Evolutionary conservation across 2,888 invertebrate species (phyloP), one percentile per base, ranked within the genome.

Genomic region (Scaeva pyrastri): DNA sequence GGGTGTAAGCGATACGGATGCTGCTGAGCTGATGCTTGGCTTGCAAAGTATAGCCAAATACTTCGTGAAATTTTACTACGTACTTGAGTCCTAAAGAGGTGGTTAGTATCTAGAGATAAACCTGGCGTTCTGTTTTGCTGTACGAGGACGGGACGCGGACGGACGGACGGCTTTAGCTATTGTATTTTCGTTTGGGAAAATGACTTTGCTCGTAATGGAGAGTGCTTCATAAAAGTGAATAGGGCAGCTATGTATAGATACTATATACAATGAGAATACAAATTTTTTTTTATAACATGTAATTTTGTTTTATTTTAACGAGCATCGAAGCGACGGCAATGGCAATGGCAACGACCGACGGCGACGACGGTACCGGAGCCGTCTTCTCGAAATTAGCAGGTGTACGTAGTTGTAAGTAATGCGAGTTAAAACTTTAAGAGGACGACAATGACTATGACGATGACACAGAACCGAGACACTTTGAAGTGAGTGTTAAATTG

Each of bases 171-270:
- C n/a, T n/a, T n/a, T n/a, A n/a, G n/a, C n/a, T 41, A 41, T 70
- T 81, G 64, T 36, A 26, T 45, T 74, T 39, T 48, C 19, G 12
- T 16, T 21, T 58, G 31, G 48, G 12, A 66, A 31, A 66, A 68
- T 68, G 55, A 31, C 58, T 84, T 48, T 16, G 66, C 72, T 73
- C 66, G 60, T 73, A 60, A 83, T 78, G 64, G 76, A 76, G 76
- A 68, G 66, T 71, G 56, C 68, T 77, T 31, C 77, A 77, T 83
- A 77, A 83, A 82, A 78, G 55, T 62, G 77, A 70, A 75, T 75
- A 48, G 60, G 68, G 52, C 60, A 73, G 68, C 72, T 58, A 31
- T n/a, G n/a, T n/a, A n/a, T 31, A 31, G 31, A 8, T 31, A 31
- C 4, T 31, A 31, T 8, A 31, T 31, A 58, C 48, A 66, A 11